Base-by-base conservation (phyloP, 1,140 invertebrate species). In the Phocides pigmalion region DNA sequence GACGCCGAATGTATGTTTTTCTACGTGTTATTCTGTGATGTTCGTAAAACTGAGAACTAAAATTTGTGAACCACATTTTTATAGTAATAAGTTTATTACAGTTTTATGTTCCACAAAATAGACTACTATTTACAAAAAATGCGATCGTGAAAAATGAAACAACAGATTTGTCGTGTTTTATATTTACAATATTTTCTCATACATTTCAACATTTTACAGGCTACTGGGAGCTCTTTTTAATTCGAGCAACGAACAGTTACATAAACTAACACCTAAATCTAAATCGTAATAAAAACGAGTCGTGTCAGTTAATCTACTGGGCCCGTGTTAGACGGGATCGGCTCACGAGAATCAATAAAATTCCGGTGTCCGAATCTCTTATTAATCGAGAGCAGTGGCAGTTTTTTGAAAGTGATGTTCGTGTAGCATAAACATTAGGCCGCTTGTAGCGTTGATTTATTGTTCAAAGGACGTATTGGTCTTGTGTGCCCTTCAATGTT, bases 231-330 rank as follows among this genome's bases (percentile, higher is more conserved):
- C 89, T 91, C 87, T 84, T 90, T 89, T 91, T 89, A 82, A 89
- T 90, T 90, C 89, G 87, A 91, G 89, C 87, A 89, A 90, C 89
- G 89, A 91, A 91, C 87, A 89, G 79, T 89, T 89, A 91, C 87
- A 89, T 91, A 87, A 89, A 91, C 87, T 91, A 91, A 91, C 87
- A 91, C 87, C 82, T 91, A 87, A 89, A 89, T 91, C 87, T 89
- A 89, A 84, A 83, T 84, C 78, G 89, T 84, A 87, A 87, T 87
- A 89, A 89, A 88, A 87, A 87, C 81, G 82, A 86, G 79, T 77
- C 82, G 74, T 79, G 80, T 82, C 86, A 83, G 86, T 84, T 79
- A 83, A 84, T 83, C 84, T 87, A 89, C 84, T 80, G 76, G 76
- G 76, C 70, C 79, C 78, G 74, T 77, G 71, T 66, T 79, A 75